phyloP scores from a whole-genome alignment of 2,797 vertebrate genomes.

The Cuculus canorus region DNA sequence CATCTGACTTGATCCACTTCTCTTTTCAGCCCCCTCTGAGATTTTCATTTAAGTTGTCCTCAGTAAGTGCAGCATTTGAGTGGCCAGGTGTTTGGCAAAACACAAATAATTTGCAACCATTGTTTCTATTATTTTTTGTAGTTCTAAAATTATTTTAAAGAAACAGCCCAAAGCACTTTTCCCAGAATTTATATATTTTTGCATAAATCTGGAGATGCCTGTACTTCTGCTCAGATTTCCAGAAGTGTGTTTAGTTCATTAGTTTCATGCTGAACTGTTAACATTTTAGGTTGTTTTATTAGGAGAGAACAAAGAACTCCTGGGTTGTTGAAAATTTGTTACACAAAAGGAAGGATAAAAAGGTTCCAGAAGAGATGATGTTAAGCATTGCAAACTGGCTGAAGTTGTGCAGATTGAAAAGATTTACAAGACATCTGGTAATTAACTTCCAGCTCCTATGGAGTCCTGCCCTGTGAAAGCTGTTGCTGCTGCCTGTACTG shows the following conservation, averaged over 20 bases:
- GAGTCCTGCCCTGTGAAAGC: background rate
- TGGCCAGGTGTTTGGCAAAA: background rate
- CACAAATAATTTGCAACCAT: slow-evolving; percentile 23
- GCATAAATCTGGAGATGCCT: slow-evolving; percentile 20
- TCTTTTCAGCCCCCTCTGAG: background rate
- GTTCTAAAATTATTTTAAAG: slow-evolving; percentile 36
- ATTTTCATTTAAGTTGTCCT: background rate
- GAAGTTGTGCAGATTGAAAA: slow-evolving; percentile 44
- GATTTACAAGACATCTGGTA: slow-evolving; percentile 49
- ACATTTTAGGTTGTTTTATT: slow-evolving; percentile 61
- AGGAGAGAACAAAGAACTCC: slow-evolving; percentile 46
- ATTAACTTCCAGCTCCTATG: slow-evolving; percentile 31
- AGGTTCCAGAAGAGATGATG: slow-evolving; percentile 52
- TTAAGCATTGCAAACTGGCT: slow-evolving; percentile 24
- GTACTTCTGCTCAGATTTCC: background rate
- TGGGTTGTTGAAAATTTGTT: slow-evolving; percentile 42
- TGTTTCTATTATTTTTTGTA: slow-evolving; percentile 31
- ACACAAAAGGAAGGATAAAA: slow-evolving; percentile 31
- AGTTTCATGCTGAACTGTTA: slow-evolving; percentile 53
- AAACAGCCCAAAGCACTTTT: slow-evolving; percentile 28
- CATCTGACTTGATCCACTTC: background rate
- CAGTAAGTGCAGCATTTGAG: background rate
- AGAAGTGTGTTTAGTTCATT: slow-evolving; percentile 35
- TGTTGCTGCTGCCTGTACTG: background rate
- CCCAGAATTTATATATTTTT: slow-evolving; percentile 36